Evolutionary conservation across 2,888 invertebrate genomes (phyloP).

Genomic region (Meloe dianella): DNA sequence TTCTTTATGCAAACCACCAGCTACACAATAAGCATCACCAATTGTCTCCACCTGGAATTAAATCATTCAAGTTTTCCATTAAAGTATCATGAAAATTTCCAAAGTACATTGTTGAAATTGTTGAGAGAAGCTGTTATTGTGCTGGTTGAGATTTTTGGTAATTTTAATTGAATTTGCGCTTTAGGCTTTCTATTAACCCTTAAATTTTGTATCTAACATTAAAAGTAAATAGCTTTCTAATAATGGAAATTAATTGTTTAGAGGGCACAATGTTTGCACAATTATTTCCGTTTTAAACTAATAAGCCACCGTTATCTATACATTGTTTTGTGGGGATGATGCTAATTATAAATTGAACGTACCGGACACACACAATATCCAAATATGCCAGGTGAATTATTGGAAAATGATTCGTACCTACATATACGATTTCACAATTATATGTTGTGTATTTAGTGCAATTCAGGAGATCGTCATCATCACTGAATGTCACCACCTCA

Average conservation of each 20-base stretch:
- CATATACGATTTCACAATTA: neutral
- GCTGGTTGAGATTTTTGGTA: neutral
- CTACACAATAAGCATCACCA: constrained; percentile 95
- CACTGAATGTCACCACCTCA: too few relatives aligned
- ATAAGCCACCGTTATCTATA: neutral
- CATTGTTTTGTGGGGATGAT: neutral
- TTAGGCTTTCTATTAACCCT: neutral
- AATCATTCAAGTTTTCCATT: too few relatives aligned
- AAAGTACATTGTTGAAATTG: neutral
- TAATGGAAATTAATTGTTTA: too few relatives aligned
- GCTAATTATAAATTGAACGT: neutral
- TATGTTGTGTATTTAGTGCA: too few relatives aligned
- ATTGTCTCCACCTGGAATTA: constrained; percentile 86
- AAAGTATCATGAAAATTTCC: too few relatives aligned
- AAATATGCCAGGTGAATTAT: neutral
- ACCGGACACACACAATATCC: neutral
- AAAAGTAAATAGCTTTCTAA: too few relatives aligned
- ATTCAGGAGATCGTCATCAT: too few relatives aligned
- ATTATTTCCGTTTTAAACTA: neutral
- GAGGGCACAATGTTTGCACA: neutral
- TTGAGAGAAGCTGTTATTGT: neutral
- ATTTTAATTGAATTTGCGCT: neutral
- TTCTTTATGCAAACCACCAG: constrained; percentile 87
- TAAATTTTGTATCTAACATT: neutral
- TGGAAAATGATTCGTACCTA: neutral